phyloP scores from a whole-genome alignment of 2,888 invertebrate species.

The Deilephila porcellus region DNA sequence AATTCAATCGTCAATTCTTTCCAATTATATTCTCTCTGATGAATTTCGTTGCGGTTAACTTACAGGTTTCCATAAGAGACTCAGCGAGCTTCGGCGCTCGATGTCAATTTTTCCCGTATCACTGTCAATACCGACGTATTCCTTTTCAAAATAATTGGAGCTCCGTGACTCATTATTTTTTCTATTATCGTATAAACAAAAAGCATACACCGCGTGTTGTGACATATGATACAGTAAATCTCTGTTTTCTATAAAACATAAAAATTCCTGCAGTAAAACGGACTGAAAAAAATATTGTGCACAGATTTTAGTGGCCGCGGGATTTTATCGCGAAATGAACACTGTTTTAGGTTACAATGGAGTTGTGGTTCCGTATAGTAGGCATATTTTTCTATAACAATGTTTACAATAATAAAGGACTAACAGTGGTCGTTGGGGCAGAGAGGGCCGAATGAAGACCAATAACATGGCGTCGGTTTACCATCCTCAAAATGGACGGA shows the following conservation, averaged over 20 bases:
- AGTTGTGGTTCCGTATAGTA: background rate
- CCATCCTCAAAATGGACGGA: no score
- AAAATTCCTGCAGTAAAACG: constrained; percentile 14
- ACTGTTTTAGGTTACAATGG: background rate
- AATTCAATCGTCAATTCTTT: no score
- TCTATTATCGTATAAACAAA: constrained; percentile 6
- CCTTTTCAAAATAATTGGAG: background rate
- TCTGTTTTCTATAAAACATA: constrained; percentile 15
- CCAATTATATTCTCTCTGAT: no score
- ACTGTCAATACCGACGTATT: background rate
- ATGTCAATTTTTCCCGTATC: background rate
- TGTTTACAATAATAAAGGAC: no score
- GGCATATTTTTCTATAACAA: no score
- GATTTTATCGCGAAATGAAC: background rate
- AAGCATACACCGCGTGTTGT: background rate
- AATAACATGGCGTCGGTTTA: background rate
- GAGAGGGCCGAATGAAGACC: background rate
- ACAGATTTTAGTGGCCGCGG: constrained; percentile 4
- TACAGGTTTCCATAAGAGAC: no score
- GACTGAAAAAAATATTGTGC: constrained; percentile 10
- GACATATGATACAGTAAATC: constrained; percentile 6
- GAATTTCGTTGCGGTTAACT: no score
- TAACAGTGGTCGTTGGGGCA: no score
- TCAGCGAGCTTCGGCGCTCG: no score
- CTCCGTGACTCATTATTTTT: background rate